phyloP scores from a whole-genome alignment of 2,113 vertebrate species.

The Gambusia holbrooki region DNA sequence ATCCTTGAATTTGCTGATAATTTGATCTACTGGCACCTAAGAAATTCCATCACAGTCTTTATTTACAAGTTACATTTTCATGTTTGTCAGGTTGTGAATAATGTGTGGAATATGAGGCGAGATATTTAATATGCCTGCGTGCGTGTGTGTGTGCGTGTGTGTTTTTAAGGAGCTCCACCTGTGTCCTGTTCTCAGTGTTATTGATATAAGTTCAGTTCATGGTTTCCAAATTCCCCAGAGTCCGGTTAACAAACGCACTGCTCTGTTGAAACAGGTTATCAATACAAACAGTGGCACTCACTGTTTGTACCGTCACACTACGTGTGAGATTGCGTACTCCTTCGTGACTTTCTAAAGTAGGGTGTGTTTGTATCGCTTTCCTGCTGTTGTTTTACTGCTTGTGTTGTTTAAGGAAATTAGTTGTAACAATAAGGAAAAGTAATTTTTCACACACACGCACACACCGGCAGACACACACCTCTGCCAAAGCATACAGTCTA shows the following conservation, averaged over 20 bases:
- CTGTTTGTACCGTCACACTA: constrained; percentile 15
- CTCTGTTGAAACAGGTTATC: constrained; percentile 60
- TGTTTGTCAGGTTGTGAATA: neutral
- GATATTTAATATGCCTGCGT: neutral
- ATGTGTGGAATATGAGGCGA: neutral
- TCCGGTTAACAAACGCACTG: constrained; percentile 18
- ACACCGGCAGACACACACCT: constrained; percentile 7
- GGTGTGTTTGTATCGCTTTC: constrained; percentile 70
- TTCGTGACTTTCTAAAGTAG: constrained; percentile 54
- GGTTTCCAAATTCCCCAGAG: constrained; percentile 26
- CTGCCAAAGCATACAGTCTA: constrained; percentile 4
- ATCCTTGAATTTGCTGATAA: constrained; percentile 15
- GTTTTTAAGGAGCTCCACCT: neutral
- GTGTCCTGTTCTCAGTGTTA: neutral
- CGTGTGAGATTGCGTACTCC: constrained; percentile 25
- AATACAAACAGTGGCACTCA: constrained; percentile 51
- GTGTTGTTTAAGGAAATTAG: constrained; percentile 68
- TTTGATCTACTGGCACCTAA: constrained; percentile 13
- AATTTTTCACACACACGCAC: constrained; percentile 22
- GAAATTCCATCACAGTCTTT: constrained; percentile 15
- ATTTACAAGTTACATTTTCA: neutral
- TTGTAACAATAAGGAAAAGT: constrained; percentile 58
- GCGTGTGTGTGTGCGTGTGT: too few relatives aligned
- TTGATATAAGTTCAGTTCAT: constrained; percentile 20
- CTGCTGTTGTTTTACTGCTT: constrained; percentile 75